These are phyloP conservation scores for Chaetodon auriga DNA, from an alignment of 2,113 vertebrate species.

Conservation along the genomic window DNA sequence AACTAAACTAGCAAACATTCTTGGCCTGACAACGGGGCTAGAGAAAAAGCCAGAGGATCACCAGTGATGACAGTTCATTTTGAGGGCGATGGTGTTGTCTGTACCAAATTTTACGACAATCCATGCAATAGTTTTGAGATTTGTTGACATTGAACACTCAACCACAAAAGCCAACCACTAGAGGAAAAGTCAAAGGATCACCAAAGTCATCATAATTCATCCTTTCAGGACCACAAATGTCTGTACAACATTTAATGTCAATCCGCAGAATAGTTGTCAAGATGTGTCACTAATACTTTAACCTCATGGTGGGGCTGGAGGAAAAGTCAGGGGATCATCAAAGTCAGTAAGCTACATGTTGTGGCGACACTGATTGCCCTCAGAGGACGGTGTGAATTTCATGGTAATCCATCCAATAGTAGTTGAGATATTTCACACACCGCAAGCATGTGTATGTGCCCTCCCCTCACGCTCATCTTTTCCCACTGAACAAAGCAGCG, in stretches of 20 bases:
- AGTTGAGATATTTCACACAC: not conserved
- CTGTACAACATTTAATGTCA: not conserved
- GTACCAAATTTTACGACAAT: not conserved
- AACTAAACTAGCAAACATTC: not conserved
- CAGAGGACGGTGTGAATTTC: not conserved
- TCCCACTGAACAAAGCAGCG: not conserved
- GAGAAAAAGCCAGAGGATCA: not conserved
- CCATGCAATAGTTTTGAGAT: not conserved
- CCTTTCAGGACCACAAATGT: not conserved
- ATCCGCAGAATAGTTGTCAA: not conserved
- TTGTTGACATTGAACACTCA: not conserved
- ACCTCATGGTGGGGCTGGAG: not conserved
- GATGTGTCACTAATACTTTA: not conserved
- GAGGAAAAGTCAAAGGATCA: not conserved
- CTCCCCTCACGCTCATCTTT: not conserved
- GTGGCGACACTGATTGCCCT: not conserved
- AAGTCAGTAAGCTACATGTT: not conserved
- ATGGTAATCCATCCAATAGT: not conserved
- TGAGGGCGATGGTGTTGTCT: not conserved
- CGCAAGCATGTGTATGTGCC: not conserved
- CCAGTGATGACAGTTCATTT: not conserved
- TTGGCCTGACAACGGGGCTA: not conserved
- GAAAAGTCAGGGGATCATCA: not conserved
- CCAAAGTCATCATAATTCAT: not conserved
- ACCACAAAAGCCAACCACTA: not conserved